Percentiles rank a stretch among this genome's conserved stretches.
Evolutionary conservation across 2,113 vertebrate genomes (phyloP).

Genomic region (Gnathonemus echidnorhynchus): DNA sequence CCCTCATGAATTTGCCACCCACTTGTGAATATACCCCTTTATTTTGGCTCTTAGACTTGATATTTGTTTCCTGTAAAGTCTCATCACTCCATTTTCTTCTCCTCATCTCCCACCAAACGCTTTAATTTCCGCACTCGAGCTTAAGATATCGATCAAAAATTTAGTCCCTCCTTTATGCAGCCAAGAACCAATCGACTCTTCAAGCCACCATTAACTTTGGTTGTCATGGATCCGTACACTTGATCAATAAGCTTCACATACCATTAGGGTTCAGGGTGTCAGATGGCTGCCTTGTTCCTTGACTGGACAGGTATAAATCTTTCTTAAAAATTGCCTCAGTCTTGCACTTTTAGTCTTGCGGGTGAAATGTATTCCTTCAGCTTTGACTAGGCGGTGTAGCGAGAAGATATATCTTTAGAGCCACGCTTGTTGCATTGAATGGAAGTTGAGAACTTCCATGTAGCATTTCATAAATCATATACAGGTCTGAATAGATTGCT

Average conservation of each 20-base stretch:
- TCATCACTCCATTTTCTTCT: conserved; percentile 26
- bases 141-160: conserved; percentile 62
- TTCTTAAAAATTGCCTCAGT: conserved; percentile 74
- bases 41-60: background rate
- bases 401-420: conserved; percentile 67
- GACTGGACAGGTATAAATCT: conserved; percentile 74
- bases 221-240: conserved; percentile 77
- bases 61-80: conserved; percentile 12
- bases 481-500: conserved; percentile 73
- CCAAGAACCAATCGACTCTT: conserved; percentile 58
- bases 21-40: background rate
- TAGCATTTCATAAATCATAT: conserved; percentile 74
- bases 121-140: conserved; percentile 59
- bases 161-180: conserved; percentile 60
- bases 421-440: conserved; percentile 69
- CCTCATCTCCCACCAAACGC: conserved; percentile 35
- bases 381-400: conserved; percentile 48
- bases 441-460: conserved; percentile 73
- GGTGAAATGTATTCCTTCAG: conserved; percentile 64
- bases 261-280: conserved; percentile 71
- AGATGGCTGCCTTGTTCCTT: conserved; percentile 66
- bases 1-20: background rate
- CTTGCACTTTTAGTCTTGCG: conserved; percentile 64
- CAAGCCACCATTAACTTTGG: conserved; percentile 73
- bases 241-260: conserved; percentile 88